phyloP scores from a whole-genome alignment of 2,888 invertebrate species.

The Tetanocera ferruginea region DNA sequence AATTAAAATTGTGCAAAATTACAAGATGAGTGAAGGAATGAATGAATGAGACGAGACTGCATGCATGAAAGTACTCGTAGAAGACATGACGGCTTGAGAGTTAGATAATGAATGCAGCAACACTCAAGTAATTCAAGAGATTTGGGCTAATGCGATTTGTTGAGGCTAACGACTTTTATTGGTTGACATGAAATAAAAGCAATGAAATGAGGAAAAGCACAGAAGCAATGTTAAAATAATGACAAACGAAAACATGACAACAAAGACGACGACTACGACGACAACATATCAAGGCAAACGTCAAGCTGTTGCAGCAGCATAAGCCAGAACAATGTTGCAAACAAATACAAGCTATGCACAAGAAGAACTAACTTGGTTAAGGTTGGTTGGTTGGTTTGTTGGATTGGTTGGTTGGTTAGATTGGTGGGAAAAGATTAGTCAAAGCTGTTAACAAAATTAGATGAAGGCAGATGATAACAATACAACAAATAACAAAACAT shows the following conservation, averaged over 20 bases:
- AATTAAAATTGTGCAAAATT: constrained; percentile 6
- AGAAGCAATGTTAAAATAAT: neutral
- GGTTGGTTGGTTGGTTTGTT: constrained; percentile 20
- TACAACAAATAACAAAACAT: no score
- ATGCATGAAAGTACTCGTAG: neutral
- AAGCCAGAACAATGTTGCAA: neutral
- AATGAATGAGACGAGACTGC: neutral
- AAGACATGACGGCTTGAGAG: neutral
- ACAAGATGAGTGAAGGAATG: neutral
- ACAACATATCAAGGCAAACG: neutral
- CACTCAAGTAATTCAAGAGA: constrained; percentile 45
- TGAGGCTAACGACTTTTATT: constrained; percentile 59
- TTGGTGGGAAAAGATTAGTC: neutral
- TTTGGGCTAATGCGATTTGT: constrained; percentile 59
- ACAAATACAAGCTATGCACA: neutral
- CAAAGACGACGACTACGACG: neutral
- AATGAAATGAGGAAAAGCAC: neutral
- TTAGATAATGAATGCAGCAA: constrained; percentile 9
- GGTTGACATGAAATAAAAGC: neutral
- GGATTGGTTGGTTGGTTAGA: constrained; percentile 36
- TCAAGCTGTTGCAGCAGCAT: neutral
- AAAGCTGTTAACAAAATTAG: constrained; percentile 33
- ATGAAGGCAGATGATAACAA: constrained; percentile 33
- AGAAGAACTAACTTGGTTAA: constrained; percentile 4
- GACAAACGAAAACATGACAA: neutral